Evolutionary conservation across 2,888 invertebrate species (phyloP).

Genomic region (Acanthosepion esculentum): DNA sequence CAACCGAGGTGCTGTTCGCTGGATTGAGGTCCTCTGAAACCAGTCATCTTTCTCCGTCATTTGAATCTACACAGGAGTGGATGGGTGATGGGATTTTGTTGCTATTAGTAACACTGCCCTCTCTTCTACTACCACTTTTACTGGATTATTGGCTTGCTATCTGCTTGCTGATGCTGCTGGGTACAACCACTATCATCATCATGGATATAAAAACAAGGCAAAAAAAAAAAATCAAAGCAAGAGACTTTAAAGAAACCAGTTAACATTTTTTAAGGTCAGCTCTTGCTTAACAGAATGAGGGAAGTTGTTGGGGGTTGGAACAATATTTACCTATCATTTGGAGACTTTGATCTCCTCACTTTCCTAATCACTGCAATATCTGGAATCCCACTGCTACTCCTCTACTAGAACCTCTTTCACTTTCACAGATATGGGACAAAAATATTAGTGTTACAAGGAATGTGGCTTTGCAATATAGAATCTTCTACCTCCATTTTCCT

Average conservation of each 20-base stretch:
- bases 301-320: background rate
- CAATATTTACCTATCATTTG: background rate
- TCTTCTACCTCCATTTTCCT: background rate
- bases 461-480: constrained; percentile 20
- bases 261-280: background rate
- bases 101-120: background rate
- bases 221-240: background rate
- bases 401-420: background rate
- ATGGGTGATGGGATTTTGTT: background rate
- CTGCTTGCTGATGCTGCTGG: constrained; percentile 33
- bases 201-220: background rate
- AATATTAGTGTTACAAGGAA: background rate
- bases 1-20: constrained; percentile 87
- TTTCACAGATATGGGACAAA: background rate
- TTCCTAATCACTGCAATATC: background rate
- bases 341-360: background rate
- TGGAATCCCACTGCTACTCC: background rate
- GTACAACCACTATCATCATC: background rate
- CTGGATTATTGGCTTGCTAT: background rate
- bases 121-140: background rate
- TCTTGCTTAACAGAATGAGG: background rate
- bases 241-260: background rate
- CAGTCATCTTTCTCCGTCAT: background rate
- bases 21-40: constrained; percentile 75
- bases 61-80: constrained; percentile 21